These are phyloP conservation scores for Notolabrus celidotus DNA, from an alignment of 2,797 vertebrate genomes.

Conservation along the genomic window DNA sequence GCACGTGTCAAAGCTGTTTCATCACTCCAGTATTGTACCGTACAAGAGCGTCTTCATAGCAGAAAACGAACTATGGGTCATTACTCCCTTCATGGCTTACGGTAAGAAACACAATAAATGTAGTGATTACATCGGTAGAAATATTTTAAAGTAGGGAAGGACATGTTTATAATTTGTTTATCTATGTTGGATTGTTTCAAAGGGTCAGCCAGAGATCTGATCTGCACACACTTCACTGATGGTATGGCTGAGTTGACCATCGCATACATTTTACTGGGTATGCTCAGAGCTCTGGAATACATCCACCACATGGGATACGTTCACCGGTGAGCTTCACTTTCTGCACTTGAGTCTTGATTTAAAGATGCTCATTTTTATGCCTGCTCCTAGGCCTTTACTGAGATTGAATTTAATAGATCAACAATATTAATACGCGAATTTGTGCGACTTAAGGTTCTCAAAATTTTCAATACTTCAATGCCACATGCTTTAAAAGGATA, in stretches of 20 bases:
- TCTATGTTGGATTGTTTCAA: constrained; percentile 7
- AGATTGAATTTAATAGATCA: no score
- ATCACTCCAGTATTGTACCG: constrained; percentile 94
- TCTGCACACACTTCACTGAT: constrained; percentile 94
- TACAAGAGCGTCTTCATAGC: constrained; percentile 96
- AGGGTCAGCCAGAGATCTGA: constrained; percentile 97
- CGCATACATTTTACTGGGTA: constrained; percentile 93
- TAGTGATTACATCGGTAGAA: no score
- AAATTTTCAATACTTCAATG: no score
- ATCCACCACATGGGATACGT: constrained; percentile 99
- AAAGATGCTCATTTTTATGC: not conserved
- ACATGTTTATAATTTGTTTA: no score
- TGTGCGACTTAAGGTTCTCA: no score
- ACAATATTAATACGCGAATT: no score
- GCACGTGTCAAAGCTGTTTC: constrained; percentile 97
- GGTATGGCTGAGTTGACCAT: constrained; percentile 96
- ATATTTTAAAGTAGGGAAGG: no score
- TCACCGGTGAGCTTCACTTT: constrained; percentile 87
- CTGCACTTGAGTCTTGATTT: not conserved
- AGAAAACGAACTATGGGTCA: constrained; percentile 98
- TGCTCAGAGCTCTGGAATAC: constrained; percentile 95
- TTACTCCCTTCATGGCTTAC: constrained; percentile 97
- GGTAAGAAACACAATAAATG: constrained; percentile 82
- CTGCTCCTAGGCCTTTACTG: no score
- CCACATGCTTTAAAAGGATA: no score